Conservation (phyloP, 2,113 vertebrate species). For the Labrus mixtus region DNA sequence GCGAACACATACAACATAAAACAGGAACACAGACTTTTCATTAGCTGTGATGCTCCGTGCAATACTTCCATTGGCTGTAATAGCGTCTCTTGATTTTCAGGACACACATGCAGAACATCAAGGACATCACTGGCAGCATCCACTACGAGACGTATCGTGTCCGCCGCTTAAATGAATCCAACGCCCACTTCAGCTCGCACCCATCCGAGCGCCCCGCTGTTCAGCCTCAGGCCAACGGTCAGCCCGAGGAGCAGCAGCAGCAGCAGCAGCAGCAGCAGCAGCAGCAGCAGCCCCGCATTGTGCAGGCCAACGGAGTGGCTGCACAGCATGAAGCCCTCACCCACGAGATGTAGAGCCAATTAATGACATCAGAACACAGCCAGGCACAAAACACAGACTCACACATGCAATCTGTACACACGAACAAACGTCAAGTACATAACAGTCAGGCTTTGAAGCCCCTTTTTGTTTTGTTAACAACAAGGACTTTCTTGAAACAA, state of each 20-base stretch:
- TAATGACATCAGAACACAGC: conserved; percentile 33
- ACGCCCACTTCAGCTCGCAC: conserved; percentile 55
- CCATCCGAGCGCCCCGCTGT: conserved; percentile 73
- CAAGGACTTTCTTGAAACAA: conserved; percentile 23
- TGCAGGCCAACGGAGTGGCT: conserved; percentile 86
- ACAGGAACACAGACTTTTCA: no score
- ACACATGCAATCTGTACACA: conserved; percentile 51
- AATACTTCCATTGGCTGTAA: background rate
- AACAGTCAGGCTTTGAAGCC: conserved; percentile 62
- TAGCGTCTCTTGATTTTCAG: conserved; percentile 72
- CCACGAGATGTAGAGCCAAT: conserved; percentile 89
- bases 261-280: no score
- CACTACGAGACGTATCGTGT: conserved; percentile 98
- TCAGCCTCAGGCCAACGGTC: conserved; percentile 70
- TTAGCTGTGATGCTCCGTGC: no score
- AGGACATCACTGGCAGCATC: conserved; percentile 97
- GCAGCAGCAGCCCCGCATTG: conserved; percentile 36
- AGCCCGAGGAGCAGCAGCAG: conserved; percentile 81
- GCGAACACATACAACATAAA: no score
- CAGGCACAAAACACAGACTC: conserved; percentile 42
- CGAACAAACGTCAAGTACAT: conserved; percentile 34
- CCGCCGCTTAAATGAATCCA: conserved; percentile 92
- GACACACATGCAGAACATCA: conserved; percentile 99
- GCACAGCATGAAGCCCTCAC: conserved; percentile 86
- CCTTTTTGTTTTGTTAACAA: conserved; percentile 11